These are phyloP conservation scores for Limnephilus rhombicus DNA, from an alignment of 2,888 invertebrate species.

Conservation along the genomic window DNA sequence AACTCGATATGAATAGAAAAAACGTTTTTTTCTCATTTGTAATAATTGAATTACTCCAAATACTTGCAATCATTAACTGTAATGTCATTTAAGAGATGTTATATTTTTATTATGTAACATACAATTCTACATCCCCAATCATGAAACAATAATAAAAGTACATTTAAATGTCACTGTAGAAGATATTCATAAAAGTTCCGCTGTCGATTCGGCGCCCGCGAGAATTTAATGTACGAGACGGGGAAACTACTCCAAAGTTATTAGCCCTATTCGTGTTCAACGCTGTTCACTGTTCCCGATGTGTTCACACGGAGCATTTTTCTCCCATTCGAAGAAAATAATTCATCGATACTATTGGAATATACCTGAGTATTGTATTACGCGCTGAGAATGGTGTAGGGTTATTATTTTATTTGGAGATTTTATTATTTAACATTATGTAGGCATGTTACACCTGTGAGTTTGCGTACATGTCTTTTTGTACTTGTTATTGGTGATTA, in stretches of 20 bases:
- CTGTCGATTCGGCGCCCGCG: background rate
- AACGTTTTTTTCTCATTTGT: background rate
- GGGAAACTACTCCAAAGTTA: slow-evolving; percentile 8
- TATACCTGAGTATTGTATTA: background rate
- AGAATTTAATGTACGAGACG: slow-evolving; percentile 18
- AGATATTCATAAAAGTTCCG: slow-evolving; percentile 22
- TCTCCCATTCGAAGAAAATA: background rate
- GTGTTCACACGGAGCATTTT: background rate
- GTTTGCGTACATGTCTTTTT: too few relatives aligned
- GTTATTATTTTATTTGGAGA: background rate
- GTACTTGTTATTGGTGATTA: too few relatives aligned
- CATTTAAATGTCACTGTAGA: background rate
- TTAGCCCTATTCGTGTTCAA: slow-evolving; percentile 9
- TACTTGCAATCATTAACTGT: background rate
- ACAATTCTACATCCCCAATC: background rate
- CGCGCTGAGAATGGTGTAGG: background rate
- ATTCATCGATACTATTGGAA: background rate
- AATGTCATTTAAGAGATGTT: background rate
- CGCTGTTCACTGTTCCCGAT: slow-evolving; percentile 5
- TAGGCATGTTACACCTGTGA: too few relatives aligned
- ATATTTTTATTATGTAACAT: background rate
- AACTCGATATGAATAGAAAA: background rate
- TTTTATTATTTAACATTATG: background rate
- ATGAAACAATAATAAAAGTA: background rate
- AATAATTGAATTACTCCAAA: background rate